Percentiles rank a stretch among this genome's conserved stretches.
These are phyloP conservation scores for Cremastinae sp. DNA, from an alignment of 2,888 invertebrate species.

Conservation along the genomic window DNA sequence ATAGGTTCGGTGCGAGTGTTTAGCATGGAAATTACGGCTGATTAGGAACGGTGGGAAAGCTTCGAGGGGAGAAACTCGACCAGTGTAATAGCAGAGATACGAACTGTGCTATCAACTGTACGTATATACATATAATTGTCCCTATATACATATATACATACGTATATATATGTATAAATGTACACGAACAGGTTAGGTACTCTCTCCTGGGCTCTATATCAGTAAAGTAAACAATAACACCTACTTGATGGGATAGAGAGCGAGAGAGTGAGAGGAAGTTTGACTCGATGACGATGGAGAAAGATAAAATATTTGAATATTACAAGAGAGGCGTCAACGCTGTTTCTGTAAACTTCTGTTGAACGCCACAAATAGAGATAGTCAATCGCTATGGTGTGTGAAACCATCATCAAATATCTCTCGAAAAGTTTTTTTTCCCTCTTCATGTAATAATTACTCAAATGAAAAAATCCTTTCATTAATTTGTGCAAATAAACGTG, in stretches of 20 bases:
- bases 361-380: too few relatives aligned
- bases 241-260: constrained; percentile 32
- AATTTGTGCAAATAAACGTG: too few relatives aligned
- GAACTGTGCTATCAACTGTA: constrained; percentile 39
- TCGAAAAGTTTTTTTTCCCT: too few relatives aligned
- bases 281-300: constrained; percentile 24
- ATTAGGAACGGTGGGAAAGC: constrained; percentile 44
- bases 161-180: not conserved
- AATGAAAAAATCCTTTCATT: constrained; percentile 14
- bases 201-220: constrained; percentile 3
- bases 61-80: constrained; percentile 37
- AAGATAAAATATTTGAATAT: constrained; percentile 24
- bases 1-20: constrained; percentile 33
- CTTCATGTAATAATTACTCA: constrained; percentile 6
- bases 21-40: constrained; percentile 57
- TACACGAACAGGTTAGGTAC: constrained; percentile 1
- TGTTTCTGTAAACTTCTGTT: too few relatives aligned
- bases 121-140: constrained; percentile 10
- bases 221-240: constrained; percentile 52
- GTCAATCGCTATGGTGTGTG: too few relatives aligned
- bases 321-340: constrained; percentile 23
- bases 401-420: too few relatives aligned
- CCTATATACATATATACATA: not conserved
- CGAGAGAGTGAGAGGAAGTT: constrained; percentile 21
- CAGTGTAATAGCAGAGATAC: constrained; percentile 57